Evolutionary conservation across 2,888 invertebrate genomes (phyloP).

Genomic region (Drosophila mercatorum): DNA sequence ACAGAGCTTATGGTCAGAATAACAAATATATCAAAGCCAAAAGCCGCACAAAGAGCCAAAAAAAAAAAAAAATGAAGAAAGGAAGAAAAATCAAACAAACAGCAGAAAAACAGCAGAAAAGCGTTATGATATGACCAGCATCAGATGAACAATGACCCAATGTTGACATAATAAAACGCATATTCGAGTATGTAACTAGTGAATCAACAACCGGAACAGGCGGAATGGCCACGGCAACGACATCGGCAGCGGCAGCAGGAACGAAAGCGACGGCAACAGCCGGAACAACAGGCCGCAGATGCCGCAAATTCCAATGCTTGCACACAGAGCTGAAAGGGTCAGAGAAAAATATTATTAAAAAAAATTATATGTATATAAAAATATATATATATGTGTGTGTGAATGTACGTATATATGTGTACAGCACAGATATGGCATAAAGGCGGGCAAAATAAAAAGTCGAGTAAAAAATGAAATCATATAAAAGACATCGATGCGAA

Average conservation of each 20-base stretch:
- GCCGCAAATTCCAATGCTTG: constrained; percentile 71
- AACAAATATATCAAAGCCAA: constrained; percentile 75
- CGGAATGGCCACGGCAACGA: constrained; percentile 30
- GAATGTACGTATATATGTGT: not conserved
- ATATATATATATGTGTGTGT: not conserved
- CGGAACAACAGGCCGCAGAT: constrained; percentile 70
- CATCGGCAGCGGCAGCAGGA: constrained; percentile 11
- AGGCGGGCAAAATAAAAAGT: constrained; percentile 41
- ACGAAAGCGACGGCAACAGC: constrained; percentile 37
- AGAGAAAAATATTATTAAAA: constrained; percentile 69
- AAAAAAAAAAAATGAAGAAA: constrained; percentile 5
- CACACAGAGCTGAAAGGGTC: constrained; percentile 36
- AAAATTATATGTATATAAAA: constrained; percentile 15
- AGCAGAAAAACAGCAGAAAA: constrained; percentile 37
- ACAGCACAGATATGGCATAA: constrained; percentile 27
- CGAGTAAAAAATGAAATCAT: constrained; percentile 66
- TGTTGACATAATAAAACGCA: constrained; percentile 79
- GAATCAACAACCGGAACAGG: constrained; percentile 60
- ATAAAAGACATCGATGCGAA: constrained; percentile 73
- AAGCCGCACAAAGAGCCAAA: constrained; percentile 51
- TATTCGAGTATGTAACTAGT: constrained; percentile 67
- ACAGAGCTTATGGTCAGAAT: constrained; percentile 66
- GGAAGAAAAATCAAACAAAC: constrained; percentile 5
- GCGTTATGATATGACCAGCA: constrained; percentile 48
- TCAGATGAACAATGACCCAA: constrained; percentile 71